Evolutionary conservation across 2,888 invertebrate genomes (phyloP).

Genomic region (Itoplectis maculator): DNA sequence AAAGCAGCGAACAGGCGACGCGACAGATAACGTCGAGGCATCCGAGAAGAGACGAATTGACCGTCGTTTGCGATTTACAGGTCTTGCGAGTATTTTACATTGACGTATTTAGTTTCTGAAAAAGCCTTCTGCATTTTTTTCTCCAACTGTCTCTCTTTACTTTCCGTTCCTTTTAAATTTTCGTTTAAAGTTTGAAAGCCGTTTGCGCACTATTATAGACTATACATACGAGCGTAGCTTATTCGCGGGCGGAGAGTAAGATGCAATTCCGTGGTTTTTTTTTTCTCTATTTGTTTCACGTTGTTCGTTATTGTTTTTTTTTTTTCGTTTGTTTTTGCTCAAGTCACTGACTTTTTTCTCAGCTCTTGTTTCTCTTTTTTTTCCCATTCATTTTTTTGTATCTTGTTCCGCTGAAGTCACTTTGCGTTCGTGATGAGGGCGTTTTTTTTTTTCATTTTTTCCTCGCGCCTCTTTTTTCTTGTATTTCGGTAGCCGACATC

Average conservation of each 20-base stretch:
- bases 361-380: conserved; percentile 37
- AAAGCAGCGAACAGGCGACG: conserved; percentile 14
- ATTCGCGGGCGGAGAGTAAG: conserved; percentile 48
- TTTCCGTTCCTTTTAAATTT: conserved; percentile 1
- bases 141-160: neutral
- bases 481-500: conserved; percentile 75
- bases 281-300: neutral
- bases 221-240: conserved; percentile 47
- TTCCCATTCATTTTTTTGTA: conserved; percentile 10
- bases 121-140: conserved; percentile 5
- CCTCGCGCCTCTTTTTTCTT: conserved; percentile 15
- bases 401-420: conserved; percentile 16
- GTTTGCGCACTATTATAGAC: conserved; percentile 38
- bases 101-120: conserved; percentile 22
- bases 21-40: neutral
- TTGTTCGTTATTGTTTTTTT: neutral
- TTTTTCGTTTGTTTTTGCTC: conserved; percentile 14
- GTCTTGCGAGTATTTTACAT: conserved; percentile 34
- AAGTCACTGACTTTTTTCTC: conserved; percentile 18
- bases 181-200: conserved; percentile 56
- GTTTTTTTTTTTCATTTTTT: too few relatives aligned
- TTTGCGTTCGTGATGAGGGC: conserved; percentile 33
- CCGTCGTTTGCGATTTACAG: conserved; percentile 22
- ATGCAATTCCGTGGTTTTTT: conserved; percentile 53
- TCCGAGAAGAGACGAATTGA: conserved; percentile 17